Base-by-base conservation (phyloP, 2,113 vertebrate species). In the Forbesichthys papilliferus region DNA sequence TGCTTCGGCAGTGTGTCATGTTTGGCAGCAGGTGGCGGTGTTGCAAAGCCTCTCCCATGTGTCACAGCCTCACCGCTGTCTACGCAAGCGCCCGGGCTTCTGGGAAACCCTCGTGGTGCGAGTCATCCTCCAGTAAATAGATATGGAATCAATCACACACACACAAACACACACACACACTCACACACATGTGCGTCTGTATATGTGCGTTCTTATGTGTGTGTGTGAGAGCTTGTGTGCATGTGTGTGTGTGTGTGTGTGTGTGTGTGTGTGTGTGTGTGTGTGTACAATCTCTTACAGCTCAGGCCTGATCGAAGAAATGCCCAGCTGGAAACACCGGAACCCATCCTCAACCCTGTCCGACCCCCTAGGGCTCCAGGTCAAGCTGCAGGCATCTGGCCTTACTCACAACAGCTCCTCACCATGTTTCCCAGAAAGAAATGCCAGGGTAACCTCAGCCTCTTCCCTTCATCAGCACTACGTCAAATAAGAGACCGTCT, bases 41-140 rank as follows among this genome's bases (percentile, higher is more conserved):
- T 92, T 92, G 90, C 87, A 91, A 88, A 90, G 82, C 60, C 62
- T 66, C 77, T 89, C 85, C 81, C 75, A 68, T 84, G 86, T 88
- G 83, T 83, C 83, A 82, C 77, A 77, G 66, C 47, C 53, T 63
- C 54, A 62, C 79, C 52, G 16, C 60, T 54, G 66, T 80, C 66
- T 74, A 69, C 66, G 70, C 20, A 80, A 70, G 59, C 27, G 69
- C 68, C 55, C 42, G 47, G 67, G 68, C 79, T 92, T 91, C 90
- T 91, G 89, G 90, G 90, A 93, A 92, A 82, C 70, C 9, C 53
- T 74, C 73, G 81, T 75, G 72, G 13, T 53, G 18, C 59, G 83
- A 74, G 77, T 90, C 84, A 81, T 73, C 42, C 67, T 83, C 80
- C 82, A 66, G 85, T 82, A 88, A 89, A 62, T 13, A 57, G 42